phyloP scores from a whole-genome alignment of 2,888 invertebrate genomes.

The Cerceris rybyensis region DNA sequence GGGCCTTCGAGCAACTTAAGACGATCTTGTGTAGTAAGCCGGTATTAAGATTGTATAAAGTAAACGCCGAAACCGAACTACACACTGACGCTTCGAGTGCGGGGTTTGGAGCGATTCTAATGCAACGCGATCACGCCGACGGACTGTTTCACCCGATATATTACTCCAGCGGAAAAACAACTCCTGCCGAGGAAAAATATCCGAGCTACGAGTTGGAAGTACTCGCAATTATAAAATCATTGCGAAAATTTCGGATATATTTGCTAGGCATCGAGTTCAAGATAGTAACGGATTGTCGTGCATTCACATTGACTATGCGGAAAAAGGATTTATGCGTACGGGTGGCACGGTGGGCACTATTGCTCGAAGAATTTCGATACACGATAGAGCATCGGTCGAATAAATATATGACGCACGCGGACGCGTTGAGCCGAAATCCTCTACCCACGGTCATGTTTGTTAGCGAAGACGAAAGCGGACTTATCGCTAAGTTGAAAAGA shows the following conservation, averaged over 20 bases:
- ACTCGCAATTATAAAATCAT: constrained; percentile 11
- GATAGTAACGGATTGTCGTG: constrained; percentile 52
- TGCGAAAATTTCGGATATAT: constrained; percentile 22
- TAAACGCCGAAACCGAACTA: constrained; percentile 46
- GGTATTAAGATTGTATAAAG: constrained; percentile 40
- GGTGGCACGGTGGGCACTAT: constrained; percentile 27
- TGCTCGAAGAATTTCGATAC: constrained; percentile 30
- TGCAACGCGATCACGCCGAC: constrained; percentile 30
- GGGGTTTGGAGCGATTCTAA: constrained; percentile 28
- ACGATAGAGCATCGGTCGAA: constrained; percentile 50
- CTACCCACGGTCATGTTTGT: constrained; percentile 24
- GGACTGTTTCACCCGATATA: constrained; percentile 30
- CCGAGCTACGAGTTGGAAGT: constrained; percentile 32
- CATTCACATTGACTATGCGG: constrained; percentile 48
- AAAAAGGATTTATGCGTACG: constrained; percentile 43
- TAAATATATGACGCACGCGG: constrained; percentile 54
- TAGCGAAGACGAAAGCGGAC: constrained; percentile 13
- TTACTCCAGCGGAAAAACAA: not conserved
- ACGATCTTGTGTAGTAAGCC: constrained; percentile 18
- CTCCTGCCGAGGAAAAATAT: constrained; percentile 16
- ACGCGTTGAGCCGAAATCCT: constrained; percentile 61
- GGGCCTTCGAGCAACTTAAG: constrained; percentile 9
- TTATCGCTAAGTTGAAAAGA: constrained; percentile 31
- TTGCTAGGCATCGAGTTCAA: constrained; percentile 21
- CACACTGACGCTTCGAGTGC: constrained; percentile 17